Conservation (phyloP, 1,140 invertebrate species). For the Drosophila ercepeae region DNA sequence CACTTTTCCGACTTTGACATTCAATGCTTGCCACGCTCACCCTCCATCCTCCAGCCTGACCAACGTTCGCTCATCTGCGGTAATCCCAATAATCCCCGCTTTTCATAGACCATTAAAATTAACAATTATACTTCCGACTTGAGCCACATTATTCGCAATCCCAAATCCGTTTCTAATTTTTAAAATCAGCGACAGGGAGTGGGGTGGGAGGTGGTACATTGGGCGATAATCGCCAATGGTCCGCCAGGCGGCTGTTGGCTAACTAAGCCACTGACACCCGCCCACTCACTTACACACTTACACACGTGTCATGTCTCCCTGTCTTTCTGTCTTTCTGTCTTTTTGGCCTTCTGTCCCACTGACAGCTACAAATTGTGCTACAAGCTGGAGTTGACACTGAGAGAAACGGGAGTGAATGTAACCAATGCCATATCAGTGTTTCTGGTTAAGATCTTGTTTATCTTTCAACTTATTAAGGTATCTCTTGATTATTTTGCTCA, state of each 20-base stretch:
- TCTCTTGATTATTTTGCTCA: not conserved
- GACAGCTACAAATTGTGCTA: slow-evolving; percentile 77
- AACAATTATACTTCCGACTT: slow-evolving; percentile 64
- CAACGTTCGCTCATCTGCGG: slow-evolving; percentile 31
- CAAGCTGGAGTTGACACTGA: slow-evolving; percentile 54
- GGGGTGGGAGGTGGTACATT: slow-evolving; percentile 28
- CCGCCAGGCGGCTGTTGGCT: slow-evolving; percentile 43
- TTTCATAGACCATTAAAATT: slow-evolving; percentile 80
- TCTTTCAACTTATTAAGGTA: too few species aligned
- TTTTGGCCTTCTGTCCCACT: slow-evolving; percentile 46
- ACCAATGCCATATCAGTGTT: too few species aligned
- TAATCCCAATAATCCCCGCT: slow-evolving; percentile 68
- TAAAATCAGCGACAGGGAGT: slow-evolving; percentile 7
- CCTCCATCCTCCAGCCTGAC: slow-evolving; percentile 4
- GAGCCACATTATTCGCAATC: slow-evolving; percentile 61
- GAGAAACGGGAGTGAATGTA: not conserved
- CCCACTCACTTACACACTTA: slow-evolving; percentile 48
- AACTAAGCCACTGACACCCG: slow-evolving; percentile 65
- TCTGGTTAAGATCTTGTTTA: too few species aligned
- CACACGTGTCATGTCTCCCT: slow-evolving; percentile 61
- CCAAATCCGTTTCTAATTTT: slow-evolving; percentile 71
- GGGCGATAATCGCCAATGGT: slow-evolving; percentile 68
- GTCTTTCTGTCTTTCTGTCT: slow-evolving; percentile 16
- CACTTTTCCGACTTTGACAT: slow-evolving; percentile 22
- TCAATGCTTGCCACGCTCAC: slow-evolving; percentile 5